These are phyloP conservation scores for Vireo altiloquus DNA, from an alignment of 2,113 vertebrate species.

Conservation along the genomic window DNA sequence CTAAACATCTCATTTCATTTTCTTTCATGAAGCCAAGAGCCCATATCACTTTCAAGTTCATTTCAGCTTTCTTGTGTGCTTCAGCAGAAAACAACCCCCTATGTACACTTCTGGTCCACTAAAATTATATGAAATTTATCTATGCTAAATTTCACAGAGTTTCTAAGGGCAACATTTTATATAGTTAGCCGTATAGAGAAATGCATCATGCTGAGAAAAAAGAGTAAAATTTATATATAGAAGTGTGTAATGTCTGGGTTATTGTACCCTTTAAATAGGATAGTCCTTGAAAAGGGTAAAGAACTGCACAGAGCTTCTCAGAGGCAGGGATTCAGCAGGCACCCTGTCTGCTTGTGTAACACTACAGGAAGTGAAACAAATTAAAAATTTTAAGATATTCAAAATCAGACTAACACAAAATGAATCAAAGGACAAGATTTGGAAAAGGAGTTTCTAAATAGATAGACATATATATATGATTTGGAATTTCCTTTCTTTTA, in stretches of 20 bases:
- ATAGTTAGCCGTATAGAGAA: background rate
- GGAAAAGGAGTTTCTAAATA: background rate
- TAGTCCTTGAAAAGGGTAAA: background rate
- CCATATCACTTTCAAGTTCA: background rate
- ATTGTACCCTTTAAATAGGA: background rate
- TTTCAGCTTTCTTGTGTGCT: conserved; percentile 34
- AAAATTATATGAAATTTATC: conserved; percentile 7
- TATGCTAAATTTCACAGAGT: background rate
- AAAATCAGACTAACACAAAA: background rate
- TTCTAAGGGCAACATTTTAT: background rate
- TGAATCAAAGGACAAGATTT: background rate
- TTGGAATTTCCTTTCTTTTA: background rate
- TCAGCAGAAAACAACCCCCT: background rate
- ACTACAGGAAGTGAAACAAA: background rate
- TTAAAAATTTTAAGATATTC: background rate
- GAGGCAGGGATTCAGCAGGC: background rate
- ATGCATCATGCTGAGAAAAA: background rate
- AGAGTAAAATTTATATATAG: background rate
- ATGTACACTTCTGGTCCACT: background rate
- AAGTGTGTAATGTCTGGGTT: background rate
- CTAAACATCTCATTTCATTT: background rate
- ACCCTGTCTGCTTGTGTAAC: background rate
- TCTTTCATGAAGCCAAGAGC: background rate
- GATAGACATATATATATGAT: background rate
- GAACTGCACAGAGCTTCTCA: background rate